phyloP scores from a whole-genome alignment of 92 coral and sea anemone species.

The Porites cylindrica region DNA sequence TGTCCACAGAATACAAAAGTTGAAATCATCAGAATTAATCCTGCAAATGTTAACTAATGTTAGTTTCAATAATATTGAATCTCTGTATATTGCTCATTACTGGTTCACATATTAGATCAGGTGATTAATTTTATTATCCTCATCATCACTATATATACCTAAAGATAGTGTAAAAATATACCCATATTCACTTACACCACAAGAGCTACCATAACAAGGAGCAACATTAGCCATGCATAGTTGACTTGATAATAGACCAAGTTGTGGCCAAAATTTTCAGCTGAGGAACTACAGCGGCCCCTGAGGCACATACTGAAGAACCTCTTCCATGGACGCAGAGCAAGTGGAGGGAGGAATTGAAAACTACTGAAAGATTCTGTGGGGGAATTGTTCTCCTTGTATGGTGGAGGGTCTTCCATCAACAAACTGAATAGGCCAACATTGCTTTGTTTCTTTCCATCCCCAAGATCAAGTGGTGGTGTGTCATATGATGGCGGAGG shows the following conservation, averaged over 20 bases:
- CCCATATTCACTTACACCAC: slow-evolving; percentile 42
- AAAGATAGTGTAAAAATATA: not conserved
- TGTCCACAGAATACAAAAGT: slow-evolving; percentile 60
- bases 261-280: slow-evolving; percentile 59
- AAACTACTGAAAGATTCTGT: slow-evolving; percentile 24
- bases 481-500: slow-evolving; percentile 17
- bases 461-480: not conserved
- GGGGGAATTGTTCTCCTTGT: slow-evolving; percentile 30
- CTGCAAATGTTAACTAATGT: slow-evolving; percentile 40
- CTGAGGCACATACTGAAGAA: slow-evolving; percentile 43
- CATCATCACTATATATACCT: too few species aligned
- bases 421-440: not conserved
- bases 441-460: not conserved
- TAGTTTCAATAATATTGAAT: not conserved
- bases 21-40: slow-evolving; percentile 69
- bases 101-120: too few species aligned
- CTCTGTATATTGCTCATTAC: too few species aligned
- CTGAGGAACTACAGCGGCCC: slow-evolving; percentile 42
- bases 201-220: slow-evolving; percentile 66
- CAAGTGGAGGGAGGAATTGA: slow-evolving; percentile 47
- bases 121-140: too few species aligned
- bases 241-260: slow-evolving; percentile 64
- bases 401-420: slow-evolving; percentile 53
- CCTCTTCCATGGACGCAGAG: slow-evolving; percentile 52
- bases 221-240: slow-evolving; percentile 51